phyloP scores from a whole-genome alignment of 2,888 invertebrate genomes.

The Acronicta psi region DNA sequence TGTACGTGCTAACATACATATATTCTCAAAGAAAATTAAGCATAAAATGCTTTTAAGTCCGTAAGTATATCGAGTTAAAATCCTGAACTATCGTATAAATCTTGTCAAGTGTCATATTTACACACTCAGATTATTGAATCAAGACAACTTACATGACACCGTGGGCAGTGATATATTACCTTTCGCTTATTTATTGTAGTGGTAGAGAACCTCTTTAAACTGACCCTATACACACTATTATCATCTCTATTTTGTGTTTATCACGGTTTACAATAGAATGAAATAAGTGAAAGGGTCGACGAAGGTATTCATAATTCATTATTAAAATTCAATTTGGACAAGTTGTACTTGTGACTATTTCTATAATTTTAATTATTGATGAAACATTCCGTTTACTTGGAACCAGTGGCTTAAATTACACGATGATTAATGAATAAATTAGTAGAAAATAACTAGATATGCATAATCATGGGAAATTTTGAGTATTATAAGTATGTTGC shows the following conservation, averaged over 20 bases:
- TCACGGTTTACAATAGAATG: constrained; percentile 17
- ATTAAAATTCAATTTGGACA: constrained; percentile 42
- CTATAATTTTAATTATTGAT: constrained; percentile 42
- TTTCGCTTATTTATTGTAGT: constrained; percentile 46
- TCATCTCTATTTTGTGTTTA: not conserved
- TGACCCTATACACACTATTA: constrained; percentile 1
- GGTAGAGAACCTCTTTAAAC: not conserved
- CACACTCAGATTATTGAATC: constrained; percentile 44
- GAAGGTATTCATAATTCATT: constrained; percentile 40
- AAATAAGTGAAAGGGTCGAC: constrained; percentile 14
- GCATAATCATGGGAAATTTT: not conserved
- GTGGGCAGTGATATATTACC: constrained; percentile 49
- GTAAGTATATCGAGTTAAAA: constrained; percentile 33
- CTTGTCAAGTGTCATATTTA: constrained; percentile 48
- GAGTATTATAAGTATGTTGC: not conserved
- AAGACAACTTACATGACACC: constrained; percentile 43
- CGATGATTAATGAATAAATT: constrained; percentile 6
- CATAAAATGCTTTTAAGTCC: constrained; percentile 18
- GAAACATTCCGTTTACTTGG: constrained; percentile 1
- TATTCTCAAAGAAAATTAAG: constrained; percentile 21
- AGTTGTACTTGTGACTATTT: constrained; percentile 20
- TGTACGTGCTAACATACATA: constrained; percentile 1
- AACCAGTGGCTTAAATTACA: constrained; percentile 11
- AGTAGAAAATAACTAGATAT: not conserved
- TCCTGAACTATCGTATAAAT: constrained; percentile 32